Percentiles rank a stretch among this genome's conserved stretches.
phyloP scores from a whole-genome alignment of 2,888 invertebrate species.

The Brachylomia viminalis region DNA sequence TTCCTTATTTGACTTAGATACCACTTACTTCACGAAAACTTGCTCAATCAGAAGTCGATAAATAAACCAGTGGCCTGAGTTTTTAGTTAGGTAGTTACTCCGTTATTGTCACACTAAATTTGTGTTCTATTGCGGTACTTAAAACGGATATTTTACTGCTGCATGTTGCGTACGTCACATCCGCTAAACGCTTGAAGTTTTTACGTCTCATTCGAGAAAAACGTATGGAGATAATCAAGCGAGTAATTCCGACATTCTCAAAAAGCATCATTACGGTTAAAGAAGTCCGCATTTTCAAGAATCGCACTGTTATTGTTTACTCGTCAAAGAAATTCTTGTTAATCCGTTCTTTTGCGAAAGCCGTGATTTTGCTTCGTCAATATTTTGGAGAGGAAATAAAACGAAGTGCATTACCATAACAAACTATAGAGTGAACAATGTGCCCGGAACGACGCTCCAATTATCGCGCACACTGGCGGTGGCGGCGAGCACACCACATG shows the following conservation, averaged over 20 bases:
- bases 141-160: conserved; percentile 58
- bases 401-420: conserved; percentile 73
- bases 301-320: conserved; percentile 62
- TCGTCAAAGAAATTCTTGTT: conserved; percentile 40
- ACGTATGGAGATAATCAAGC: conserved; percentile 53
- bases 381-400: conserved; percentile 72
- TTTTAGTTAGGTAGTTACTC: conserved; percentile 3
- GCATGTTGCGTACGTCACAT: conserved; percentile 50
- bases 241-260: conserved; percentile 39
- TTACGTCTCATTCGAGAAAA: conserved; percentile 44
- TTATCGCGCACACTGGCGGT: conserved; percentile 65
- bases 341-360: conserved; percentile 51
- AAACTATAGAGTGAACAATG: conserved; percentile 72
- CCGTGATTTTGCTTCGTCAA: conserved; percentile 54
- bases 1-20: neutral
- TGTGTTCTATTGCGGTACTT: conserved; percentile 56
- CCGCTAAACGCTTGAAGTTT: conserved; percentile 35
- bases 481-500: conserved; percentile 38
- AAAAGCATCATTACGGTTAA: conserved; percentile 40
- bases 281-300: conserved; percentile 52
- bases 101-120: conserved; percentile 56
- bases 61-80: conserved; percentile 11
- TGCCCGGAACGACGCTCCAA: conserved; percentile 80
- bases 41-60: neutral
- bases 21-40: neutral